Percentiles rank a stretch among this genome's conserved stretches.
Evolutionary conservation across 1,140 invertebrate genomes (phyloP).

Genomic region (Drosophila ficusphila): DNA sequence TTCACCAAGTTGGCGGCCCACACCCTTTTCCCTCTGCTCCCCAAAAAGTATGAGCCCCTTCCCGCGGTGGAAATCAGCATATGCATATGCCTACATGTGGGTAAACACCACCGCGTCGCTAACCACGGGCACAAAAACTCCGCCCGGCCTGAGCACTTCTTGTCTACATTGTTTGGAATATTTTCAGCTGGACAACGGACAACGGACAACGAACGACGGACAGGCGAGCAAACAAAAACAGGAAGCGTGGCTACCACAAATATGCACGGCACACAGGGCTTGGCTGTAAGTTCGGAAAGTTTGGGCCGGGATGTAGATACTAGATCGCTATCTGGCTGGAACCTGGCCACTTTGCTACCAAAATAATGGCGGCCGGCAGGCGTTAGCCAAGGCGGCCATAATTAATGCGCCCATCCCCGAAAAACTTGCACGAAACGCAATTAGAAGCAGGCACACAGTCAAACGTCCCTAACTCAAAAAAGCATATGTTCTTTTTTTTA

Average conservation of each 20-base stretch:
- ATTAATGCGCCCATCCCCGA: constrained; percentile 67
- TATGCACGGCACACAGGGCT: constrained; percentile 64
- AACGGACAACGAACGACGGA: constrained; percentile 15
- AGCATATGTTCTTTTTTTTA: too few relatives aligned
- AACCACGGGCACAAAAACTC: constrained; percentile 68
- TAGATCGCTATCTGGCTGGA: constrained; percentile 69
- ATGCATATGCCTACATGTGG: constrained; percentile 83
- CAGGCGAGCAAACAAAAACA: constrained; percentile 75
- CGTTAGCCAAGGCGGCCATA: constrained; percentile 65
- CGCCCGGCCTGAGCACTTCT: constrained; percentile 61
- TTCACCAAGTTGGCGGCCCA: constrained; percentile 57
- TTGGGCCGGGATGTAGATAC: constrained; percentile 65
- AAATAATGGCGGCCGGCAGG: constrained; percentile 72
- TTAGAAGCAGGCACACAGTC: constrained; percentile 70
- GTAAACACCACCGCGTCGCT: constrained; percentile 80
- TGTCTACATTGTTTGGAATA: constrained; percentile 65
- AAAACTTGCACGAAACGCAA: constrained; percentile 73
- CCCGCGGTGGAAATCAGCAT: constrained; percentile 66
- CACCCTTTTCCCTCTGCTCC: not conserved
- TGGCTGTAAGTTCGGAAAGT: constrained; percentile 30
- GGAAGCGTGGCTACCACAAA: constrained; percentile 82
- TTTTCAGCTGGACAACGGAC: constrained; percentile 31
- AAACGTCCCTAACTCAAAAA: constrained; percentile 10
- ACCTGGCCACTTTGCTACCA: constrained; percentile 56
- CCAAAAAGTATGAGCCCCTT: constrained; percentile 34